Conservation (phyloP, 2,113 vertebrate species). For the Glaucidium brasilianum region DNA sequence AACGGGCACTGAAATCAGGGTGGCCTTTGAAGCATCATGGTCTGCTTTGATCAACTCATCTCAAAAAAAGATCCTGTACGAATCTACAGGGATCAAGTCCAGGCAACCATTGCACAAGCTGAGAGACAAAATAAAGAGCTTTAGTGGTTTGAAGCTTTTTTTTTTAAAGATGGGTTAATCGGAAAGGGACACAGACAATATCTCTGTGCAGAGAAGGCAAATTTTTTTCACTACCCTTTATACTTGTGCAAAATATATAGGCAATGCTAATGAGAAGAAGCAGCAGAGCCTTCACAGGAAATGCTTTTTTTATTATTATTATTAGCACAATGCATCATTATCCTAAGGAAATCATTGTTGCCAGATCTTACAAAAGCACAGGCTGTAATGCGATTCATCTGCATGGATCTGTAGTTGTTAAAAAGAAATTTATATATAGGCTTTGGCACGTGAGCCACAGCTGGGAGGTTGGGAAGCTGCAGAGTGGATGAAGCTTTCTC, state of each 20-base stretch:
- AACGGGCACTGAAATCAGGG: rapidly evolving
- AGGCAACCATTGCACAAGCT: neutral
- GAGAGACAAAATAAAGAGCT: neutral
- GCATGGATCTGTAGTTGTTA: neutral
- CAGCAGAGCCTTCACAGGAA: slow-evolving; percentile 13
- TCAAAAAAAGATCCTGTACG: rapidly evolving
- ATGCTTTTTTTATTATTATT: neutral
- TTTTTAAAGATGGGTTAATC: neutral
- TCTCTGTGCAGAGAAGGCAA: neutral
- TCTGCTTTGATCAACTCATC: neutral
- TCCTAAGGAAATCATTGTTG: slow-evolving; percentile 35
- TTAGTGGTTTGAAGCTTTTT: neutral
- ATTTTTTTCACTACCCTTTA: neutral
- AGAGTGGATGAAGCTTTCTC: neutral
- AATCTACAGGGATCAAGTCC: neutral
- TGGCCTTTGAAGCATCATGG: neutral
- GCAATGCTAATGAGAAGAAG: neutral
- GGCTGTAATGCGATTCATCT: neutral
- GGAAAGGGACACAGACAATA: neutral
- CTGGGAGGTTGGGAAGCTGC: neutral
- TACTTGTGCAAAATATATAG: neutral
- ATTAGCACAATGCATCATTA: slow-evolving; percentile 47
- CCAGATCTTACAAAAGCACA: neutral
- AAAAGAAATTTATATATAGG: neutral
- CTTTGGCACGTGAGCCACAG: neutral